Base-by-base conservation (phyloP, 2,888 invertebrate genomes). In the Steinernema hermaphroditum region DNA sequence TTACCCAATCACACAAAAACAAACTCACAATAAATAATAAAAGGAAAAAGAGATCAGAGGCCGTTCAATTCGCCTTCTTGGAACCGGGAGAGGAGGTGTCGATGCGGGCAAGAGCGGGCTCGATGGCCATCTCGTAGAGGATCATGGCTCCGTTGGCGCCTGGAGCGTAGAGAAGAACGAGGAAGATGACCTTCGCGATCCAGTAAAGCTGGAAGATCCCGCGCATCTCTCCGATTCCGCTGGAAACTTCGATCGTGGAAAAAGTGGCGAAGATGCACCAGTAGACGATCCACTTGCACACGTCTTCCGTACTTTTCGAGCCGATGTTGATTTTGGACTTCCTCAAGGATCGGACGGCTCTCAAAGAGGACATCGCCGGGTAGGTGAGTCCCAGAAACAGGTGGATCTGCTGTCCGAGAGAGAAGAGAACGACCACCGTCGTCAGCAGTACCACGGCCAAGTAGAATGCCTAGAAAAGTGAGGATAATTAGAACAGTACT, bases 181-280 rank as follows among this genome's bases (percentile, higher is more conserved):
- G 72, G 70, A 80, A 74, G 71, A 74, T 37, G 6, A 68, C 8
- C 62, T 79, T 79, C 27, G 37, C 16, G 0, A 80, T 43, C 73
- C 73, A 78, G 74, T 80, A 79, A 46, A 80, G 14, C 14, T 80
- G 80, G 44, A 78, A 68, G 50, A 70, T 43, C 34, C 29, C 32
- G 34, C 16, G 2, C 4, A 29, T 2, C 73, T 72, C 69, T 32
- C 74, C 68, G 0, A 34, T 12, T 6, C 75, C 75, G 68, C 78
- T 76, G 50, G 72, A 74, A 69, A 77, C 71, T 69, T 80, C 80
- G 41, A 77, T 50, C 29, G 79, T 62, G 8, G 75, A 57, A 69
- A 80, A 78, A 34, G 69, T 41, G 50, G 77, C 79, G 41, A 80
- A 78, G 69, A 78, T 73, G 69, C 69, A 74, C 77, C 78, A 77